Percentiles rank a stretch among this genome's conserved stretches.
These are phyloP conservation scores for Hemiscyllium ocellatum DNA, from an alignment of 2,113 vertebrate species.

Conservation along the genomic window DNA sequence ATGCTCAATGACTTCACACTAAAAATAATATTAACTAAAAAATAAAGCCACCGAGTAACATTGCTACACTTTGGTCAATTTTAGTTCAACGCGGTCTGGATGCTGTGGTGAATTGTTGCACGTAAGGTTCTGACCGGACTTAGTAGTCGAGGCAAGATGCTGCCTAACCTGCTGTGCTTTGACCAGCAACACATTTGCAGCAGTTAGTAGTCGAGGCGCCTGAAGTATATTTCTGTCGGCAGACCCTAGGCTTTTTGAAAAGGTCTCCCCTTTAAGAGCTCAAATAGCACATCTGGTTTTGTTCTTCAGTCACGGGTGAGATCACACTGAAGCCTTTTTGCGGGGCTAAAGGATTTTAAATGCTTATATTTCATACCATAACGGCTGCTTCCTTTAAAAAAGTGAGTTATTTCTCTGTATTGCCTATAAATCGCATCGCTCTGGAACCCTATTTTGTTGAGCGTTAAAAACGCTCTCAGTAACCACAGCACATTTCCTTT, in stretches of 20 bases:
- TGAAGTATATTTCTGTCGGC: neutral
- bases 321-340: neutral
- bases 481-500: neutral
- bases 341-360: neutral
- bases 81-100: neutral
- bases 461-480: neutral
- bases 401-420: no score
- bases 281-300: conserved; percentile 35
- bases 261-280: conserved; percentile 18
- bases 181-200: no score
- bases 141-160: neutral
- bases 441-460: neutral
- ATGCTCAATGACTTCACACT: neutral
- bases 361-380: neutral
- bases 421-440: no score
- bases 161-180: no score
- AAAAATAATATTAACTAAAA: neutral
- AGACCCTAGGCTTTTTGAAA: neutral
- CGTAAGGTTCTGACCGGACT: neutral
- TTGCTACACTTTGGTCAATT: neutral
- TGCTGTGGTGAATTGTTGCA: neutral
- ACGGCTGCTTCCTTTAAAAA: neutral
- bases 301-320: neutral
- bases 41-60: neutral
- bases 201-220: neutral